Base-by-base conservation (phyloP, 2,797 vertebrate species). In the Cuculus canorus region DNA sequence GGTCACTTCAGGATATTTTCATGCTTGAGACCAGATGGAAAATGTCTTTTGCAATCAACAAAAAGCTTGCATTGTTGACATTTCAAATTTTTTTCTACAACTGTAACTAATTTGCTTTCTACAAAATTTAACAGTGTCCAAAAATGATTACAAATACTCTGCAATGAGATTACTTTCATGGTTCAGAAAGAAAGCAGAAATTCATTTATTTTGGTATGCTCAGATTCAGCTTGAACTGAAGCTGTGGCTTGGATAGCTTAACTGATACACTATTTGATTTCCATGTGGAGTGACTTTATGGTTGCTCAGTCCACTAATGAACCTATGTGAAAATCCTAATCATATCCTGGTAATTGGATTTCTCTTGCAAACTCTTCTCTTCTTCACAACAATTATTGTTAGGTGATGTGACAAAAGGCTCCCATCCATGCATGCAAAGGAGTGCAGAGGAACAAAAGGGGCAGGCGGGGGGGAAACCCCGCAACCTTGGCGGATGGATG, bases 71-170 rank as follows among this genome's bases (percentile, higher is more conserved):
- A 47, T 92, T 95, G 88, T 94, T 97, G 95, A 96, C 76, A 93
- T 81, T 94, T 93, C 48, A 70, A 43, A 66, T 89, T 95, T 96
- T 95, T 96, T 71, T 81, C 76, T 94, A 92, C 80, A 94, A 93
- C 93, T 96, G 92, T 95, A 95, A 95, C 92, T 96, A 92, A 96
- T 94, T 97, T 93, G 41, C 86, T 95, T 94, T 97, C 93, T 87
- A 86, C 89, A 93, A 86, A 95, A 86, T 93, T 92, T 92, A 96
- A 82, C 82, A 80, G 91, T 43, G 41, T 86, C 92, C 92, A 90
- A 86, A 94, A 97, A 93, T 93, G 56, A 91, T 96, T 94, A 96
- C 95, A 92, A 96, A 96, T 82, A 86, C 84, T 94, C 95, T 86
- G 78, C 65, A 92, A 86, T 87, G 83, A 83, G 92, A 97, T 97